These are phyloP conservation scores for Myiagra hebetior DNA, from an alignment of 2,113 vertebrate species.

Conservation along the genomic window DNA sequence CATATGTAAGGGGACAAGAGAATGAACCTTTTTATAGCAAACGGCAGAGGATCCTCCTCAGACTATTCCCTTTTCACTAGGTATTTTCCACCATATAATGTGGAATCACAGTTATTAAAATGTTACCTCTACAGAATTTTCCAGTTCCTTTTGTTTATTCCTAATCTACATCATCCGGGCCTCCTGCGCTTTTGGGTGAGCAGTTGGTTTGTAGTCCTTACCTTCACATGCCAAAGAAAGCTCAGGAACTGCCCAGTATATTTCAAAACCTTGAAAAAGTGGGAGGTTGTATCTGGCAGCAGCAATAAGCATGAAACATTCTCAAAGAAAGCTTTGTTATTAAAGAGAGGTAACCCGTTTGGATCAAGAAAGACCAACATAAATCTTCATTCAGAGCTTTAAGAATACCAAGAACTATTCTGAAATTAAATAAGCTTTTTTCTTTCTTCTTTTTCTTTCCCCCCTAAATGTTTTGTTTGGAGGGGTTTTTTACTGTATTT, in stretches of 20 bases:
- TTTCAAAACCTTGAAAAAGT: conserved; percentile 45
- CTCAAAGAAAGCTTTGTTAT: conserved; percentile 53
- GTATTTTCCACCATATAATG: neutral
- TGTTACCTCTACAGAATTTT: conserved; percentile 20
- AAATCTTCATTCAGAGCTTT: conserved; percentile 21
- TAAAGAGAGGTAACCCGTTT: conserved; percentile 10
- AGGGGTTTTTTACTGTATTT: neutral
- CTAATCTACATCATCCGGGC: neutral
- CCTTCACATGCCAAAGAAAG: conserved; percentile 55
- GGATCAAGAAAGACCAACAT: neutral
- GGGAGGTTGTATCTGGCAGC: conserved; percentile 53
- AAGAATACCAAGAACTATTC: neutral
- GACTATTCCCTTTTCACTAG: neutral
- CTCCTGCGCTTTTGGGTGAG: neutral
- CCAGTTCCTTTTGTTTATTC: conserved; percentile 38
- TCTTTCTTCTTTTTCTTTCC: neutral
- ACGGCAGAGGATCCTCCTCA: neutral
- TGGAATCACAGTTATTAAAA: neutral
- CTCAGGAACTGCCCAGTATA: conserved; percentile 42
- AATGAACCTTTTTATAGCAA: neutral
- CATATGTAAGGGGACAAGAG: neutral
- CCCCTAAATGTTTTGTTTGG: neutral
- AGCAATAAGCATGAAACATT: conserved; percentile 17
- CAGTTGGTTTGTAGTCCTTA: neutral
- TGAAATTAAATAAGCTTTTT: neutral